A percentile compares a stretch with the other conserved stretches of the same genome.
phyloP scores from a whole-genome alignment of 2,113 vertebrate genomes.

The Zingel zingel region DNA sequence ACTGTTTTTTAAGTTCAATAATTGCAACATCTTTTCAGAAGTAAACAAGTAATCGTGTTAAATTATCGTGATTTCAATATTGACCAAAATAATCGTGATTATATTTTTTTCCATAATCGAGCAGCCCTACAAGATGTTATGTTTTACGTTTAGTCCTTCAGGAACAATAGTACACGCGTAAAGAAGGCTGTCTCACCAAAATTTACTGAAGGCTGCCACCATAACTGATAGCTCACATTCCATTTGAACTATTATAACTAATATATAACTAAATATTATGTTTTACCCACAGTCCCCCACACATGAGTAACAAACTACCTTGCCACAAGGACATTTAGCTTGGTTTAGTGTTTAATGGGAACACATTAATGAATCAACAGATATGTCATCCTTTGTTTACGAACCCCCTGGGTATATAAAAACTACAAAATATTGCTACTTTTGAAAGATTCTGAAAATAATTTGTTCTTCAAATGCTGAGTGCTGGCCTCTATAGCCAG shows the following conservation, averaged over 20 bases:
- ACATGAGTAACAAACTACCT: slow-evolving; percentile 18
- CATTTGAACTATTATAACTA: slow-evolving; percentile 5
- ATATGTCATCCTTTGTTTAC: slow-evolving; percentile 38
- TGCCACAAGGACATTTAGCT: slow-evolving; percentile 34
- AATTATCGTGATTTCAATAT: too few species aligned
- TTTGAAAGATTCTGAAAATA: slow-evolving; percentile 14
- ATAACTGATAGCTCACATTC: background rate
- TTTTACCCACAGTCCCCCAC: background rate
- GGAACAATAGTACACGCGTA: background rate
- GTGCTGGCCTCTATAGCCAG: background rate
- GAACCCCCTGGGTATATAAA: slow-evolving; percentile 14
- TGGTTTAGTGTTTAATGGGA: slow-evolving; percentile 35
- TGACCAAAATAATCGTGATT: too few species aligned
- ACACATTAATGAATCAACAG: slow-evolving; percentile 24
- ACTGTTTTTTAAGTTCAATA: too few species aligned
- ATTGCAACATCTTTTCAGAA: too few species aligned
- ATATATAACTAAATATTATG: too few species aligned
- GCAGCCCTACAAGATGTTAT: background rate
- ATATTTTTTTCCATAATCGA: too few species aligned
- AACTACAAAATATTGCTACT: slow-evolving; percentile 1
- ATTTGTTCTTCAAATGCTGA: slow-evolving; percentile 15
- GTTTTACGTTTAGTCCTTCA: background rate
- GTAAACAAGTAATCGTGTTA: too few species aligned
- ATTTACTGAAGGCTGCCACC: background rate
- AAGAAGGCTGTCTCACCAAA: background rate